A percentile compares a stretch with the other conserved stretches of the same genome.
These are phyloP conservation scores for Pipistrellus pipistrellus DNA, from an alignment of 2,797 vertebrate genomes.

Conservation along the genomic window DNA sequence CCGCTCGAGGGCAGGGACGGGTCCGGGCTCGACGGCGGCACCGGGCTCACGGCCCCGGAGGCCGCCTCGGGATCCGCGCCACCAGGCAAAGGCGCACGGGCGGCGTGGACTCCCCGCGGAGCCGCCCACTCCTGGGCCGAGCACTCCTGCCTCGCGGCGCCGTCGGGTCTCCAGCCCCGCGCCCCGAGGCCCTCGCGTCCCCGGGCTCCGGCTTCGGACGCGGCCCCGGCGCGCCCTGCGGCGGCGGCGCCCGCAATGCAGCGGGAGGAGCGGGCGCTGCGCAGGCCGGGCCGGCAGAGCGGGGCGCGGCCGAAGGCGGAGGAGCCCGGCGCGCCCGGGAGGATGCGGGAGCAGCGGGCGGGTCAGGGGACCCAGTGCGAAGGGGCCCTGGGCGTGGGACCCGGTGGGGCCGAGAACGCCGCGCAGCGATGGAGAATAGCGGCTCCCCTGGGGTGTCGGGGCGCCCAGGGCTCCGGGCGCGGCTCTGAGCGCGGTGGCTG, in stretches of 20 bases:
- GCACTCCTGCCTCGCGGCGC: not conserved
- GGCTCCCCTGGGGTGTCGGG: not conserved
- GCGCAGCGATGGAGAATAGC: not conserved
- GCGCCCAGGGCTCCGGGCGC: not conserved
- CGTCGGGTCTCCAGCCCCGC: conserved; percentile 64
- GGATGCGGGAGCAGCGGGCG: not conserved
- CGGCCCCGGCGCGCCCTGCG: conserved; percentile 62
- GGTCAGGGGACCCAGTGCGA: not conserved
- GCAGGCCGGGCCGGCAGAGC: conserved; percentile 66
- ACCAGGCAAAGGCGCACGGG: not conserved
- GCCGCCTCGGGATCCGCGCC: not conserved
- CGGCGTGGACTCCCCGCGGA: not conserved
- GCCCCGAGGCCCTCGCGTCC: not conserved
- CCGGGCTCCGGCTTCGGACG: not conserved
- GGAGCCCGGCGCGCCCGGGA: not conserved
- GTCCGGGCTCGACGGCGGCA: conserved; percentile 39
- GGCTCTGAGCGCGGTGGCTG: not conserved
- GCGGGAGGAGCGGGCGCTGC: conserved; percentile 71
- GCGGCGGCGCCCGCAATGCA: conserved; percentile 79
- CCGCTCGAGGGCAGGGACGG: conserved; percentile 1
- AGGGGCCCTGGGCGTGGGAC: not conserved
- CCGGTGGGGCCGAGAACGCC: not conserved
- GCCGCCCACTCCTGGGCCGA: not conserved
- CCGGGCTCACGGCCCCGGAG: not conserved
- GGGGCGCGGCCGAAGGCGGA: conserved; percentile 44